Evolutionary conservation across 1,140 invertebrate genomes (phyloP), one percentile per base, ranked within the genome.

Genomic region (Drosophila albomicans): DNA sequence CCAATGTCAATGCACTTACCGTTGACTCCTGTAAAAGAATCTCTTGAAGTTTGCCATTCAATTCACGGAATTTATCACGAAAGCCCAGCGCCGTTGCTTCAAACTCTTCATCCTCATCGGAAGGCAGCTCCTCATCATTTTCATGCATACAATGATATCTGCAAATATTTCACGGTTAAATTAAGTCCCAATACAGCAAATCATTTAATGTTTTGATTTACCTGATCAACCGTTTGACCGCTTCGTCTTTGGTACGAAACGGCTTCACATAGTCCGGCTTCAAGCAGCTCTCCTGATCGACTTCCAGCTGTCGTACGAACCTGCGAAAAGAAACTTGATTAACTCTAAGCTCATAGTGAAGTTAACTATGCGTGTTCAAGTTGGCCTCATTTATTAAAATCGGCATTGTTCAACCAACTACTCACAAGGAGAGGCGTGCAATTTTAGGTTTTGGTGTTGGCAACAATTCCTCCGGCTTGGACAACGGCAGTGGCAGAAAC

Each of bases 11-110:
- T 49, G 1, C 1, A 93, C 94, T 94, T 93, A 97, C 96, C 95
- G 96, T 97, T 81, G 96, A 97, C 78, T 97, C 96, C 93, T 97
- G 96, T 51, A 97, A 92, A n/a, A 97, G 92, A 11, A 97, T 93
- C 86, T 95, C 95, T 54, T 95, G 94, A 91, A 97, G 98, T 92
- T 97, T 98, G 80, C 96, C 95, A 74, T 95, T 94, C 94, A 98
- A 95, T 49, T 94, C 93, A 11, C 94, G 94, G 85, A 96, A 96
- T 93, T 97, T 97, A 64, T 95, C 94, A 10, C 97, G 93, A 56
- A 97, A 94, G 86, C 95, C 95, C 82, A 95, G 93, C 0, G 97
- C 95, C 5, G 96, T 95, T 74, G 95, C 93, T 78, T 96, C 96
- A 92, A 97, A 97, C 75, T 95, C 94, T 86, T 97, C 96, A 65